These are phyloP conservation scores for Acyrthosiphon pisum DNA, from an alignment of 1,140 invertebrate genomes.

Conservation along the genomic window DNA sequence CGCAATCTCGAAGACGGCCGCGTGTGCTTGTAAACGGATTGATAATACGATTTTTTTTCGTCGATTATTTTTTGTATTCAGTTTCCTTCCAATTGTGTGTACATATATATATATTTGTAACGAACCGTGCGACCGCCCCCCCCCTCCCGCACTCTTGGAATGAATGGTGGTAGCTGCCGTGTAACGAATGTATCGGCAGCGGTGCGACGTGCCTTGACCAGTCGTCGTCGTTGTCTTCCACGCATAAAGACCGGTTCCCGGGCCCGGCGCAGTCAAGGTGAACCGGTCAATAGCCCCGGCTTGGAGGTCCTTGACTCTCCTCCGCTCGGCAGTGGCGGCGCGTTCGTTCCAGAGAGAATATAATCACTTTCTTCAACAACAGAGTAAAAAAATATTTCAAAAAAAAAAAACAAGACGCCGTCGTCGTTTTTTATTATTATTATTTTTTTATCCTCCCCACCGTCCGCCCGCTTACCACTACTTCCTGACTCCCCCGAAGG, in stretches of 20 bases:
- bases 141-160: not conserved
- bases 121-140: not conserved
- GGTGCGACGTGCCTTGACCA: slow-evolving; percentile 32
- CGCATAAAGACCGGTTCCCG: slow-evolving; percentile 49
- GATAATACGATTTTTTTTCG: not conserved
- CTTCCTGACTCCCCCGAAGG: slow-evolving; percentile 15
- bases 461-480: not conserved
- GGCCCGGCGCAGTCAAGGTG: slow-evolving; percentile 50
- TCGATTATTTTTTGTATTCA: not conserved
- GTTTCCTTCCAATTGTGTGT: not conserved
- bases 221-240: slow-evolving; percentile 48
- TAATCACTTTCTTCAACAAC: slow-evolving; percentile 51
- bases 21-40: too few species aligned
- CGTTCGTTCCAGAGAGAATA: slow-evolving; percentile 37
- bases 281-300: slow-evolving; percentile 56
- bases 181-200: not conserved
- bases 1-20: not conserved
- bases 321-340: not conserved
- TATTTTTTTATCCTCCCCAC: not conserved
- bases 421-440: not conserved
- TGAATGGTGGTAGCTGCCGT: slow-evolving; percentile 10
- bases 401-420: not conserved
- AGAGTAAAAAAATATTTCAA: not conserved
- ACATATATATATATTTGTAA: not conserved
- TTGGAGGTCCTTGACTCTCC: slow-evolving; percentile 46